Evolutionary conservation across 2,888 invertebrate genomes (phyloP).

Genomic region (Strigamia crassipes): DNA sequence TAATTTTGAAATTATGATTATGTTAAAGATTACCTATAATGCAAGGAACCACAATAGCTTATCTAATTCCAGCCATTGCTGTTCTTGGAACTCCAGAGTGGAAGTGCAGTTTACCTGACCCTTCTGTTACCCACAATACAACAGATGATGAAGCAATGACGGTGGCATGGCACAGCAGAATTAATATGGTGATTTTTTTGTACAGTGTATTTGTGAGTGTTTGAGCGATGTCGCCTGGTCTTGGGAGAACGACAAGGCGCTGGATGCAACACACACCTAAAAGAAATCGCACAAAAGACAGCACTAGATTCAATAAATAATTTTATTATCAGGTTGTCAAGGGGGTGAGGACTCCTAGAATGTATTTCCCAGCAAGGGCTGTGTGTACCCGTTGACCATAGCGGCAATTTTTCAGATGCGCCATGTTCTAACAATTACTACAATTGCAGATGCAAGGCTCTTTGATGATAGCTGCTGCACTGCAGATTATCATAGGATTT

Average conservation of each 20-base stretch:
- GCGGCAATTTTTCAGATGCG: too few species aligned
- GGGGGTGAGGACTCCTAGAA: too few species aligned
- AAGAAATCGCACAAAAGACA: too few species aligned
- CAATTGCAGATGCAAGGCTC: conserved; percentile 73
- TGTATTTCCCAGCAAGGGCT: too few species aligned
- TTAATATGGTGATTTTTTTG: neutral
- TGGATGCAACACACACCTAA: too few species aligned
- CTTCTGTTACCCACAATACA: conserved; percentile 55
- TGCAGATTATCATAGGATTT: conserved; percentile 73
- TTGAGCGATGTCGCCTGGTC: too few species aligned
- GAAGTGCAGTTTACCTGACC: conserved; percentile 63
- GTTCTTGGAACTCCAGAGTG: conserved; percentile 73
- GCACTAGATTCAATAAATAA: too few species aligned
- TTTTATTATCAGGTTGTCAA: too few species aligned
- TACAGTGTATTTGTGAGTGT: too few species aligned
- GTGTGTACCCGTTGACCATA: too few species aligned
- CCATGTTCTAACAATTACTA: too few species aligned
- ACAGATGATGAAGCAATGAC: neutral
- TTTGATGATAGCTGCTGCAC: conserved; percentile 75
- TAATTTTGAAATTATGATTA: neutral
- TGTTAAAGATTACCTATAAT: conserved; percentile 54
- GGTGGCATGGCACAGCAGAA: neutral
- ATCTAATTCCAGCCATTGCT: conserved; percentile 76
- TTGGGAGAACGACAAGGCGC: too few species aligned
- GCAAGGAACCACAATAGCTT: conserved; percentile 74